phyloP scores from a whole-genome alignment of 2,797 vertebrate species.

The Sebastes trivittatus region DNA sequence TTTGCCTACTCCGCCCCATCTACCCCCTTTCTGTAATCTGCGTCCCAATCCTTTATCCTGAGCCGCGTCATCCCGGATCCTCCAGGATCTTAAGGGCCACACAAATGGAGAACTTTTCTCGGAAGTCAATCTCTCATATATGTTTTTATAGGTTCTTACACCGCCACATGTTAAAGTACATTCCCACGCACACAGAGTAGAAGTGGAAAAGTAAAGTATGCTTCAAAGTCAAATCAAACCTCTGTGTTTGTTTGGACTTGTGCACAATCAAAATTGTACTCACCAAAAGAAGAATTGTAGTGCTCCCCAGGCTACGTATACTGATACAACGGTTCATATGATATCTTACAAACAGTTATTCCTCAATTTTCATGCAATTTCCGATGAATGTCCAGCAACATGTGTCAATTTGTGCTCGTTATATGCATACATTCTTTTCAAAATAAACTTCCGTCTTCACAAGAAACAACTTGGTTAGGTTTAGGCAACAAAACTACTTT shows the following conservation, averaged over 20 bases:
- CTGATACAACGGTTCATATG: too few relatives aligned
- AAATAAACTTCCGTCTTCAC: too few relatives aligned
- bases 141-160: conserved; percentile 18
- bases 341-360: too few relatives aligned
- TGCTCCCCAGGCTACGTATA: neutral
- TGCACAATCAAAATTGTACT: neutral
- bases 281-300: neutral
- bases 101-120: conserved; percentile 46
- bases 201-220: neutral
- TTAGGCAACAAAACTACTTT: too few relatives aligned
- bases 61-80: conserved; percentile 35
- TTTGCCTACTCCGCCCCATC: conserved; percentile 15
- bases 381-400: too few relatives aligned
- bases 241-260: neutral
- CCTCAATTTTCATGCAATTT: too few relatives aligned
- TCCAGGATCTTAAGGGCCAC: conserved; percentile 45
- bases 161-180: neutral
- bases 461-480: too few relatives aligned
- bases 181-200: neutral
- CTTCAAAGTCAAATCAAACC: neutral
- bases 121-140: neutral
- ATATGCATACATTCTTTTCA: too few relatives aligned
- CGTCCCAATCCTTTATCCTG: conserved; percentile 52
- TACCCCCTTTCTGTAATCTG: conserved; percentile 50
- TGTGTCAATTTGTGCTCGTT: too few relatives aligned